Conservation (phyloP, 2,888 invertebrate genomes). For the Steromphala cineraria region DNA sequence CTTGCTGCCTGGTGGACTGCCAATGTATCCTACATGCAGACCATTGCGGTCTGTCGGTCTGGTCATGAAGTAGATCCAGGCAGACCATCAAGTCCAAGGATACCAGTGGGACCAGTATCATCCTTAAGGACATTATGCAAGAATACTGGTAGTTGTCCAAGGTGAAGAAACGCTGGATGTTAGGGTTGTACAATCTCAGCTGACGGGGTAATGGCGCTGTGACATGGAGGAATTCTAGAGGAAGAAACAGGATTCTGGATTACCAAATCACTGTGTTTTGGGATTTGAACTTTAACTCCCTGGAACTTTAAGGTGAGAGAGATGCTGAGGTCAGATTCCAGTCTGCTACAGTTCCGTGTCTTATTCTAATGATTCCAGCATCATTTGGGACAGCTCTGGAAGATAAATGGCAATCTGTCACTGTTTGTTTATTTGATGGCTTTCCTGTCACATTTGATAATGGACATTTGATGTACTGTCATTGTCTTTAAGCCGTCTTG, state of each 20-base stretch:
- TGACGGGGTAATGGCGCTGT: background rate
- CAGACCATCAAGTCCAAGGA: background rate
- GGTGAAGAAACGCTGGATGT: background rate
- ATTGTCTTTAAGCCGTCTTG: too few species aligned
- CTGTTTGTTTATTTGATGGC: too few species aligned
- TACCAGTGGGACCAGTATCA: background rate
- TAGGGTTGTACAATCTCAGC: background rate
- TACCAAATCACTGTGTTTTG: background rate
- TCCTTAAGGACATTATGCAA: conserved; percentile 1
- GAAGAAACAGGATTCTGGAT: background rate
- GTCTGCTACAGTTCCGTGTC: too few species aligned
- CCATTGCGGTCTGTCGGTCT: background rate
- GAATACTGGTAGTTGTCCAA: background rate
- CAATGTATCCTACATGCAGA: too few species aligned
- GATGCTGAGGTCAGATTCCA: too few species aligned
- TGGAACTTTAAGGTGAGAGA: too few species aligned
- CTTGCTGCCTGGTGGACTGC: too few species aligned
- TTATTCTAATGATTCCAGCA: too few species aligned
- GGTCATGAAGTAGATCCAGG: background rate
- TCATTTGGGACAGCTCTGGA: too few species aligned
- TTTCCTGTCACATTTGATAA: too few species aligned
- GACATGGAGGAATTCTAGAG: background rate
- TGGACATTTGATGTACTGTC: too few species aligned
- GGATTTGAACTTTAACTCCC: background rate
- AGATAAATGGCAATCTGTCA: too few species aligned